phyloP scores from a whole-genome alignment of 2,797 vertebrate species.

The Podarcis siculus region DNA sequence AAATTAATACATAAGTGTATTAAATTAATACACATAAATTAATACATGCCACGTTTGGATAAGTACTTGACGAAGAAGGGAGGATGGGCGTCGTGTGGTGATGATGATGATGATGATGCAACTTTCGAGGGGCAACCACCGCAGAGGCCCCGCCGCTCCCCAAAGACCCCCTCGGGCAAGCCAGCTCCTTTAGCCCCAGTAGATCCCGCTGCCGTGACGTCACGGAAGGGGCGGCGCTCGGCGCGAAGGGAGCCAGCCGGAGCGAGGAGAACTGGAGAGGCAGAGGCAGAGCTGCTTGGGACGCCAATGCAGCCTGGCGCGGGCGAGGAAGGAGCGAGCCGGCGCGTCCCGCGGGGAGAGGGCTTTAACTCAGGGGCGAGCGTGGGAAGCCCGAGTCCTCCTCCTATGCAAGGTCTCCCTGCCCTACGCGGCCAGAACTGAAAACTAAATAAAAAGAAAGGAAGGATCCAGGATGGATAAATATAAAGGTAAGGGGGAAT shows the following conservation, averaged over 20 bases:
- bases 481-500: conserved; percentile 18
- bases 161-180: not conserved
- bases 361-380: not conserved
- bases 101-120: not conserved
- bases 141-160: not conserved
- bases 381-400: not conserved
- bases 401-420: not conserved
- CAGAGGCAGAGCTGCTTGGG: not conserved
- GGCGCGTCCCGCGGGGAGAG: not conserved
- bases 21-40: too few species aligned
- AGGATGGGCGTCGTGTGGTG: not conserved
- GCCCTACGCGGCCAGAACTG: too few species aligned
- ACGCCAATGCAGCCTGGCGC: not conserved
- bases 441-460: too few species aligned
- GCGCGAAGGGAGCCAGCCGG: not conserved
- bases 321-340: not conserved
- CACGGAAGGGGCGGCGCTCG: not conserved
- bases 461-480: conserved; percentile 18
- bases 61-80: too few species aligned
- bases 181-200: not conserved
- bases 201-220: conserved; percentile 5
- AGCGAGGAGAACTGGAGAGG: too few species aligned
- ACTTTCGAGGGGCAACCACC: not conserved
- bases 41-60: not conserved
- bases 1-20: too few species aligned